A percentile compares a stretch with the other conserved stretches of the same genome.
phyloP scores from a whole-genome alignment of 2,797 vertebrate genomes.

The Bradypus variegatus region DNA sequence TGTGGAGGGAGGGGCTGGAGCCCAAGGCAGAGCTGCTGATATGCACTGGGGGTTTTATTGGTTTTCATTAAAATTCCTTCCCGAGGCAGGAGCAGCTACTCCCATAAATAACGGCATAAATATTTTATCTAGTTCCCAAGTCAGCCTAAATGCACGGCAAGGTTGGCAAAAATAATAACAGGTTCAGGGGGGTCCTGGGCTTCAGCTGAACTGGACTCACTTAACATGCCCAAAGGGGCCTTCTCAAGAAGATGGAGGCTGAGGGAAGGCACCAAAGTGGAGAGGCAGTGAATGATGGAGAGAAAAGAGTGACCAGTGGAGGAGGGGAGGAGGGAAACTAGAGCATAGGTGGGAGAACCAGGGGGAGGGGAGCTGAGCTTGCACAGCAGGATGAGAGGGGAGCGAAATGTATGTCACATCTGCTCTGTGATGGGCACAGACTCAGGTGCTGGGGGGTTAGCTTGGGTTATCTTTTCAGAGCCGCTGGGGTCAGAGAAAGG shows the following conservation, averaged over 20 bases:
- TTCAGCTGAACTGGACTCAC: neutral
- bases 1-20: neutral
- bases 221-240: neutral
- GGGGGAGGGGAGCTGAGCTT: neutral
- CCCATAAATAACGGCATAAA: slow-evolving; percentile 65
- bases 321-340: neutral
- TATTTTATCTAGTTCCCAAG: slow-evolving; percentile 65
- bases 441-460: neutral
- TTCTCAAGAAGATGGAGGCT: neutral
- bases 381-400: neutral
- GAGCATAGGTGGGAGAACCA: neutral
- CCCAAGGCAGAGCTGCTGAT: slow-evolving; percentile 30
- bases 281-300: accelerated
- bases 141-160: slow-evolving; percentile 41
- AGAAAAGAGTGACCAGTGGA: neutral
- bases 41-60: slow-evolving; percentile 64
- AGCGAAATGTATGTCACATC: accelerated
- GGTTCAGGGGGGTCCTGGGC: neutral
- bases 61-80: slow-evolving; percentile 69
- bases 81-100: slow-evolving; percentile 51
- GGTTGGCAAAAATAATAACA: slow-evolving; percentile 57
- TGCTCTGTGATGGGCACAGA: neutral
- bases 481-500: neutral
- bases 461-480: neutral
- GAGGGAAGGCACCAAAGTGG: neutral